Percentiles rank a stretch among this genome's conserved stretches.
Conservation (phyloP, 1,140 invertebrate genomes). For the Zaprionus ornatus region DNA sequence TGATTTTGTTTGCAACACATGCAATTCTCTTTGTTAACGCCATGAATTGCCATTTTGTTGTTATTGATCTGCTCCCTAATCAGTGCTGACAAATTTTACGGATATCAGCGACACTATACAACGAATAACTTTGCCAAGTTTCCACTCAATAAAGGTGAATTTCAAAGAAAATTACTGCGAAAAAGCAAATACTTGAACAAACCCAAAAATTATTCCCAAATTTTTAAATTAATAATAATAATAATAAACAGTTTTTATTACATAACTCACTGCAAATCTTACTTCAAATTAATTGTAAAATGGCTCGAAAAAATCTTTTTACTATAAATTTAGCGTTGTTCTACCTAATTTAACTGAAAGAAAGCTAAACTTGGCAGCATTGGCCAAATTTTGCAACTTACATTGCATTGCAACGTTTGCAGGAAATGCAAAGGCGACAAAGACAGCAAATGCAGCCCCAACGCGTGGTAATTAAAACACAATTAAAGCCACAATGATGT, state of each 20-base stretch:
- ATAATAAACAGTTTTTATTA: neutral
- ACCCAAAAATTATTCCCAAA: no score
- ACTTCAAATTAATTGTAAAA: neutral
- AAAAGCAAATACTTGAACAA: no score
- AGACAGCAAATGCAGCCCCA: slow-evolving; percentile 7
- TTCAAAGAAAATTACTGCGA: neutral
- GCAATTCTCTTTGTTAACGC: slow-evolving; percentile 59
- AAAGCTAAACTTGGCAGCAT: neutral
- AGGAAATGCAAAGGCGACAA: neutral
- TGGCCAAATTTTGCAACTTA: slow-evolving; percentile 46
- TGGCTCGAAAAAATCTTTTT: neutral
- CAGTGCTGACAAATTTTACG: neutral
- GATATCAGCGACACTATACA: neutral
- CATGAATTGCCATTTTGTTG: slow-evolving; percentile 73
- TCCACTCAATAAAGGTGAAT: neutral
- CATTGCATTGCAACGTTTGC: slow-evolving; percentile 22
- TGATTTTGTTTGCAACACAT: slow-evolving; percentile 39
- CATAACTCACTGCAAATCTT: neutral
- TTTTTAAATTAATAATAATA: neutral
- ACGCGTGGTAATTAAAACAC: slow-evolving; percentile 62
- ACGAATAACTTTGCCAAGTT: neutral
- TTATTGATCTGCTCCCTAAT: neutral
- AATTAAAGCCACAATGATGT: slow-evolving; percentile 56
- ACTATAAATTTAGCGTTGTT: neutral
- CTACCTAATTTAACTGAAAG: neutral